Conservation (phyloP, 2,797 vertebrate species). For the Botia kubotai region DNA sequence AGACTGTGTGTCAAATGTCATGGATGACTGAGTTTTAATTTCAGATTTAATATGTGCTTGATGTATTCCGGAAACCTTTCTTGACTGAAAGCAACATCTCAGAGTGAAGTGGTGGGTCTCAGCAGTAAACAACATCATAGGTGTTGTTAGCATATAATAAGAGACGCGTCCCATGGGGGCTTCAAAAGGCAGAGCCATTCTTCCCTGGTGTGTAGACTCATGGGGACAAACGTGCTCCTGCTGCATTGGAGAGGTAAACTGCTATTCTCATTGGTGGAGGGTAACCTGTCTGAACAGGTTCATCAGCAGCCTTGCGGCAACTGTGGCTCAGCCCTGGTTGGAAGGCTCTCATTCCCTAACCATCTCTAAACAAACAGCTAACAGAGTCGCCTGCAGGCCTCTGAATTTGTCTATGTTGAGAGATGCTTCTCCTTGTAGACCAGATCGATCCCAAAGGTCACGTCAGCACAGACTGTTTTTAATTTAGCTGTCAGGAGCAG, state of each 20-base stretch:
- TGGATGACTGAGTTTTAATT: constrained; percentile 78
- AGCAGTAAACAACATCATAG: constrained; percentile 79
- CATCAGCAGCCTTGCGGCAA: constrained; percentile 75
- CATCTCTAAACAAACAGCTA: constrained; percentile 65
- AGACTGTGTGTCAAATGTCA: constrained; percentile 70
- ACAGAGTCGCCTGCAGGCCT: constrained; percentile 36
- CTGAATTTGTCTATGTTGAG: constrained; percentile 42
- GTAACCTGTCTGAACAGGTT: constrained; percentile 79
- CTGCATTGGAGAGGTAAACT: constrained; percentile 37
- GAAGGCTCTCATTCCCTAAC: constrained; percentile 66
- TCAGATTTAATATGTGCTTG: constrained; percentile 77
- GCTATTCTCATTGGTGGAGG: constrained; percentile 71
- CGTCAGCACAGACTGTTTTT: constrained; percentile 70
- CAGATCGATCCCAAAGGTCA: constrained; percentile 72
- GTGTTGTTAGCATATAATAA: constrained; percentile 78
- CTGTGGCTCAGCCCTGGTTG: constrained; percentile 71
- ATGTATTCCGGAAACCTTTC: constrained; percentile 72
- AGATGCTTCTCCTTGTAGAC: constrained; percentile 54
- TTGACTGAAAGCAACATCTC: constrained; percentile 64
- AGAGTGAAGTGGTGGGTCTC: constrained; percentile 64
- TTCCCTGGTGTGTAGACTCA: constrained; percentile 67
- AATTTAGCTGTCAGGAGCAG: constrained; percentile 76
- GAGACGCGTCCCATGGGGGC: constrained; percentile 74
- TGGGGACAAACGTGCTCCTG: constrained; percentile 69
- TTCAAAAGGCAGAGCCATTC: constrained; percentile 70